Evolutionary conservation across 2,113 vertebrate species (phyloP).

Genomic region (Chamaetylas fuelleborni): DNA sequence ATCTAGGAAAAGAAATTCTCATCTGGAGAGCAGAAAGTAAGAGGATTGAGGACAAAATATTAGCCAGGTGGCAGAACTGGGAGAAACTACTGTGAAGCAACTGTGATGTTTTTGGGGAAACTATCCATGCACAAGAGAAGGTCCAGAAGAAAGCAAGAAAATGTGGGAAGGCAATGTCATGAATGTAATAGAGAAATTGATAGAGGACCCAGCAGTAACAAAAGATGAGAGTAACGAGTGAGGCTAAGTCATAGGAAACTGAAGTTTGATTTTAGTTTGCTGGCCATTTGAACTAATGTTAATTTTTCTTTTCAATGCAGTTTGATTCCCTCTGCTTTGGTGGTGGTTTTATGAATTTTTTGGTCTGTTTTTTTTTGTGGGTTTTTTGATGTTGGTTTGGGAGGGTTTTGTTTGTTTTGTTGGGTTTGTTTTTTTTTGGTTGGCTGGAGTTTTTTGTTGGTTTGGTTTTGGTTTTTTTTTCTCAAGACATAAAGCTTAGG

Average conservation of each 20-base stretch:
- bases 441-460: accelerated
- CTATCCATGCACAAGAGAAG: accelerated
- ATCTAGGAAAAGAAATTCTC: background rate
- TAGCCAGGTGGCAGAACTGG: background rate
- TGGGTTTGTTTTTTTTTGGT: background rate
- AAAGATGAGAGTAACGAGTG: background rate
- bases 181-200: background rate
- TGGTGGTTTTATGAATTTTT: background rate
- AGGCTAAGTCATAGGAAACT: background rate
- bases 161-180: background rate
- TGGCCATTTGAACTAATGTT: background rate
- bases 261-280: background rate
- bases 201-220: background rate
- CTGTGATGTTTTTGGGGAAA: background rate
- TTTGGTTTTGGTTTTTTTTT: background rate
- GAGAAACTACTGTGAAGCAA: background rate
- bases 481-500: background rate
- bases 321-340: background rate
- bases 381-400: background rate
- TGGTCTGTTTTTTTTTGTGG: background rate
- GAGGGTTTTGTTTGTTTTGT: accelerated
- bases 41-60: background rate
- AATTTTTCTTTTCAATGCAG: background rate
- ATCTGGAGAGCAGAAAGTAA: background rate
- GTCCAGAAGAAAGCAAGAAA: background rate